These are phyloP conservation scores for Hydropotes inermis DNA, from an alignment of 2,113 vertebrate genomes.

Conservation along the genomic window DNA sequence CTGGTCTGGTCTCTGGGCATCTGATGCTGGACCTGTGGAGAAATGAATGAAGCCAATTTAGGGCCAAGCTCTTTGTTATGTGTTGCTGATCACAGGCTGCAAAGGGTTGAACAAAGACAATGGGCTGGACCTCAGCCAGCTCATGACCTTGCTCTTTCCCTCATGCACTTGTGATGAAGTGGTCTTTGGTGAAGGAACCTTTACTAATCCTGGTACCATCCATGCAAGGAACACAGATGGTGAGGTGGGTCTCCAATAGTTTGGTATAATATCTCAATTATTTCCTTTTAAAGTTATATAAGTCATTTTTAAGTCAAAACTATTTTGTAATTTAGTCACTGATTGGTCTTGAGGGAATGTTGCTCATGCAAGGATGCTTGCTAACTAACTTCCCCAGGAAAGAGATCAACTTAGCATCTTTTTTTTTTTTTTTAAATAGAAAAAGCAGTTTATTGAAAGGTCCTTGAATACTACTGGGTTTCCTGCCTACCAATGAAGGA, in stretches of 20 bases:
- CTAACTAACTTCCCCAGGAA: background rate
- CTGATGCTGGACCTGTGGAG: background rate
- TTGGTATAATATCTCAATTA: background rate
- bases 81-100: background rate
- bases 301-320: background rate
- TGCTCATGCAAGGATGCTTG: background rate
- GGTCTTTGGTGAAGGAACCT: background rate
- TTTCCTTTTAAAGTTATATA: background rate
- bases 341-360: background rate
- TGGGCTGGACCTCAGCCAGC: background rate
- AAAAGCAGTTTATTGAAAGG: background rate
- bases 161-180: background rate
- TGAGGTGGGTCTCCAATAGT: background rate
- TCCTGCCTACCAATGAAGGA: background rate
- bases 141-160: background rate
- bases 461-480: background rate
- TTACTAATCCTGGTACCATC: background rate
- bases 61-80: background rate
- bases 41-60: background rate
- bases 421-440: background rate
- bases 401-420: background rate
- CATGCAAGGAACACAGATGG: background rate
- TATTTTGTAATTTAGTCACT: slow-evolving; percentile 2
- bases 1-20: background rate
- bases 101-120: background rate